A percentile compares a stretch with the other conserved stretches of the same genome.
Conservation (phyloP, 2,888 invertebrate species). For the Synanthedon andrenaeformis region DNA sequence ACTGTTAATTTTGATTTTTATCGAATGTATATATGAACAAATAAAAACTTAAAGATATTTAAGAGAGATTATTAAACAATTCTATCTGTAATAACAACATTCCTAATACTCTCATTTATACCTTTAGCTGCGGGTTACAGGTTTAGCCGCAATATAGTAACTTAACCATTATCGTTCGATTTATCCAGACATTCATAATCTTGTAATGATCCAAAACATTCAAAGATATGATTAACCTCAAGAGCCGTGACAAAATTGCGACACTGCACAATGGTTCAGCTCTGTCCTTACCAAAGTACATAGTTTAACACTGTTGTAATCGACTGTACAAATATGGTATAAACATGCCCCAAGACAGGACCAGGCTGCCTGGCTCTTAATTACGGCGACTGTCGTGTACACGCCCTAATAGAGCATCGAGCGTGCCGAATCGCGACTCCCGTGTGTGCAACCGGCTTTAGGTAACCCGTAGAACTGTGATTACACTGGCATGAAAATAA, state of each 20-base stretch:
- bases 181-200: not conserved
- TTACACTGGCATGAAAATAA: not conserved
- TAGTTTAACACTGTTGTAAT: slow-evolving; percentile 4
- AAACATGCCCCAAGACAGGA: slow-evolving; percentile 13
- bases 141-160: no score
- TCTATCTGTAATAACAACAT: no score
- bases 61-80: no score
- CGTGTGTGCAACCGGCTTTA: slow-evolving; percentile 14
- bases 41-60: no score
- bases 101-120: no score
- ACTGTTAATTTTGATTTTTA: no score
- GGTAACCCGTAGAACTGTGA: not conserved
- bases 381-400: slow-evolving; percentile 18
- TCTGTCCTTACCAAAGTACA: not conserved
- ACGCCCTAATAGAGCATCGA: slow-evolving; percentile 16
- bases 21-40: no score
- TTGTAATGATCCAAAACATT: not conserved
- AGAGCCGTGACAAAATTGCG: not conserved
- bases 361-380: slow-evolving; percentile 10
- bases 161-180: not conserved
- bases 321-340: slow-evolving; percentile 14
- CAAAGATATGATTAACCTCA: not conserved
- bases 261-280: not conserved
- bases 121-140: no score
- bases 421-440: slow-evolving; percentile 26